Conservation (phyloP, 1,140 invertebrate species). For the Pararge aegeria region DNA sequence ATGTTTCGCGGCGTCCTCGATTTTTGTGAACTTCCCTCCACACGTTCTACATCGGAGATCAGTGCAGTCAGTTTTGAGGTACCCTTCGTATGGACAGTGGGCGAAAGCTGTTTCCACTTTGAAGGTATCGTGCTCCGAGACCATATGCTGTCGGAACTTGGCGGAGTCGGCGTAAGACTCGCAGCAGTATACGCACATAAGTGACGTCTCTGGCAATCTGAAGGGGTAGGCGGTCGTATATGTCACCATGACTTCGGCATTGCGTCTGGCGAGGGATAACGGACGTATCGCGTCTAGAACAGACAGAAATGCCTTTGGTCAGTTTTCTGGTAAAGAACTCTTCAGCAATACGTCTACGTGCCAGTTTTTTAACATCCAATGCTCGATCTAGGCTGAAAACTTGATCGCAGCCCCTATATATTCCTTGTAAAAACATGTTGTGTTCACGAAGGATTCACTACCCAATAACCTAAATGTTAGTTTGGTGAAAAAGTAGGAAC, state of each 20-base stretch:
- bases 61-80: conserved; percentile 52
- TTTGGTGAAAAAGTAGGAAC: too few relatives aligned
- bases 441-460: too few relatives aligned
- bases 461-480: too few relatives aligned
- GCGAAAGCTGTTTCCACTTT: conserved; percentile 39
- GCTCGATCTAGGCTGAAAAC: neutral
- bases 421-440: too few relatives aligned
- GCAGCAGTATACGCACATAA: conserved; percentile 56
- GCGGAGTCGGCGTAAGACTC: conserved; percentile 37
- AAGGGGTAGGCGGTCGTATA: conserved; percentile 56
- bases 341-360: conserved; percentile 6
- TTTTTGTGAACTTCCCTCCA: conserved; percentile 16
- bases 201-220: conserved; percentile 39
- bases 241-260: conserved; percentile 47
- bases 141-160: conserved; percentile 43
- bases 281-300: conserved; percentile 50
- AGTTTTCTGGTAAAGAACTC: conserved; percentile 13
- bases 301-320: conserved; percentile 52
- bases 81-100: conserved; percentile 37
- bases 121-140: conserved; percentile 38
- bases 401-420: neutral
- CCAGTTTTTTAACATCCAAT: neutral
- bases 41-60: conserved; percentile 46
- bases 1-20: conserved; percentile 41
- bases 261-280: conserved; percentile 38